Evolutionary conservation across 2,888 invertebrate genomes (phyloP).

Genomic region (Caenorhabditis sp.): DNA sequence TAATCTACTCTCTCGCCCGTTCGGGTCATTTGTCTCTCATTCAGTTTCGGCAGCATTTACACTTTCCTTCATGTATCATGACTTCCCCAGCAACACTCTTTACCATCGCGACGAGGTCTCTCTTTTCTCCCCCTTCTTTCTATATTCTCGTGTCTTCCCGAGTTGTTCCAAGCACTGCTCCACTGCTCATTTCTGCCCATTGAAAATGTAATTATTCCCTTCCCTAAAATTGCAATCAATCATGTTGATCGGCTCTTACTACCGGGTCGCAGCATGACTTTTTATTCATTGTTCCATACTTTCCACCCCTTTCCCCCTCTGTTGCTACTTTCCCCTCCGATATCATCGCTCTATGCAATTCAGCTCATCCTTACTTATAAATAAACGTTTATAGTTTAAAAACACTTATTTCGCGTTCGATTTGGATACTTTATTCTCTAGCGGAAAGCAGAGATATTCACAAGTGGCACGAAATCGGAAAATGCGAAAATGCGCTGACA

Average conservation of each 20-base stretch:
- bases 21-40: not conserved
- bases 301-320: too few relatives aligned
- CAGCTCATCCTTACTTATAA: too few relatives aligned
- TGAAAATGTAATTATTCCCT: constrained; percentile 17
- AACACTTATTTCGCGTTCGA: too few relatives aligned
- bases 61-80: constrained; percentile 5
- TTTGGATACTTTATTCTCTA: too few relatives aligned
- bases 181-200: constrained; percentile 18
- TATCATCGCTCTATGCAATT: too few relatives aligned
- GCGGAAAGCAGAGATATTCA: too few relatives aligned
- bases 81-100: constrained; percentile 8
- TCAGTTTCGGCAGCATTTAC: constrained; percentile 10
- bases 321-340: too few relatives aligned
- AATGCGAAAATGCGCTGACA: too few relatives aligned
- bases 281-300: too few relatives aligned
- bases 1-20: constrained; percentile 1
- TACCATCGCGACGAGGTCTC: constrained; percentile 15
- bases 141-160: not conserved
- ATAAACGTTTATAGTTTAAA: too few relatives aligned
- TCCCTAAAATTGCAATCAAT: not conserved
- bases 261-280: constrained; percentile 38
- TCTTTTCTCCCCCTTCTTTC: not conserved
- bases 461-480: too few relatives aligned
- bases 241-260: constrained; percentile 32
- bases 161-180: constrained; percentile 9